A percentile compares a stretch with the other conserved stretches of the same genome.
These are phyloP conservation scores for Lasioglossum albipes DNA, from an alignment of 1,140 invertebrate genomes.

Conservation along the genomic window DNA sequence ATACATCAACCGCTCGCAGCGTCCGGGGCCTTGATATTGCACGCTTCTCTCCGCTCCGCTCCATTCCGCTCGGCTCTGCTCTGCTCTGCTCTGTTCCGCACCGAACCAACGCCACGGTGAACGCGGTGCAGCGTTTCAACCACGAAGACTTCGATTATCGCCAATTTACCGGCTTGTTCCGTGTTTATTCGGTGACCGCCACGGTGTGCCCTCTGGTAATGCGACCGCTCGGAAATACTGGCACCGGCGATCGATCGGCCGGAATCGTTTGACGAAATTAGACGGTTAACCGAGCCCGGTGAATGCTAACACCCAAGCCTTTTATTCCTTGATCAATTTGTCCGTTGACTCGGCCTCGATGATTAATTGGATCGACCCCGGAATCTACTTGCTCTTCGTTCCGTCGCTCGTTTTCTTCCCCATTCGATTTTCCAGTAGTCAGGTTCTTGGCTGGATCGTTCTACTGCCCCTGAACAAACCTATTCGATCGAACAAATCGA, in stretches of 20 bases:
- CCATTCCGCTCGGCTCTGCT: too few species aligned
- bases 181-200: constrained; percentile 48
- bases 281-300: constrained; percentile 18
- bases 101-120: not conserved
- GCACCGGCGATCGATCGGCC: constrained; percentile 4
- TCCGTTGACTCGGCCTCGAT: not conserved
- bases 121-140: not conserved
- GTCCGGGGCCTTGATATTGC: constrained; percentile 25
- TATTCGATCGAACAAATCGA: too few species aligned
- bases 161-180: constrained; percentile 40
- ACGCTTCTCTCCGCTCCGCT: not conserved
- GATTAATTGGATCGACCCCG: not conserved
- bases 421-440: too few species aligned
- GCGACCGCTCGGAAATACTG: constrained; percentile 10
- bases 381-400: too few species aligned
- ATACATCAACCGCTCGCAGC: constrained; percentile 33
- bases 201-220: constrained; percentile 15
- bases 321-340: constrained; percentile 2
- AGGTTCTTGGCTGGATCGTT: too few species aligned
- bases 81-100: too few species aligned
- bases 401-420: too few species aligned
- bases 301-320: not conserved
- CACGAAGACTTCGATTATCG: constrained; percentile 51
- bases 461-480: too few species aligned
- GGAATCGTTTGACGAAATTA: constrained; percentile 41